Conservation (phyloP, 23 tunicate genomes). For the Styela plicata region DNA sequence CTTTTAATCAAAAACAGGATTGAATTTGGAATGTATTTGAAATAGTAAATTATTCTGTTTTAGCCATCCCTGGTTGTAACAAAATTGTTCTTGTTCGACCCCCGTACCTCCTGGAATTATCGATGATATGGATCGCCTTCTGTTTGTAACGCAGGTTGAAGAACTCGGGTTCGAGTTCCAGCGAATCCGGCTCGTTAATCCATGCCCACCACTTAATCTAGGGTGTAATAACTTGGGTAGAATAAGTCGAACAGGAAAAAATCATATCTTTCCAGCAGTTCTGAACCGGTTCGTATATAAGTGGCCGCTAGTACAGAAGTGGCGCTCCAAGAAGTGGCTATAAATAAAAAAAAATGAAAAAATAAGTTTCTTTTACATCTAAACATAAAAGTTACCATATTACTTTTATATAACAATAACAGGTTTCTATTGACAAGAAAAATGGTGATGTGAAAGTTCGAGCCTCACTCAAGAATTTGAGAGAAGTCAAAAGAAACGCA, state of each 20-base stretch:
- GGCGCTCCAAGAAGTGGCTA: background rate
- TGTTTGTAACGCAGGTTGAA: background rate
- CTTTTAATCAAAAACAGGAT: background rate
- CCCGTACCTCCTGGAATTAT: background rate
- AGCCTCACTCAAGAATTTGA: conserved; percentile 8
- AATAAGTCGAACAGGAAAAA: no score
- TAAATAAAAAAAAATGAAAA: no score
- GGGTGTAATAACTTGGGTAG: no score
- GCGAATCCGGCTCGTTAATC: no score
- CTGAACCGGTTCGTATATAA: no score
- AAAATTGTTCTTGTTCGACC: background rate
- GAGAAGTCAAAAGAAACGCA: conserved; percentile 5
- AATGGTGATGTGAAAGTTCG: conserved; percentile 12
- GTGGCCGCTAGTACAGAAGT: background rate
- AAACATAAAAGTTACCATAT: background rate
- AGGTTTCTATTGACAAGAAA: conserved; percentile 11
- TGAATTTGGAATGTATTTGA: background rate
- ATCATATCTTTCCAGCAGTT: no score
- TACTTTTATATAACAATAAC: conserved; percentile 4
- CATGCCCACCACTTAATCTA: no score
- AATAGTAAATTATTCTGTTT: background rate
- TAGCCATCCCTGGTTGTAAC: background rate
- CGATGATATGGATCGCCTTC: background rate
- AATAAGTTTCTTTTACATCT: no score
- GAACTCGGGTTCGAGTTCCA: no score